Conservation (phyloP, 2,113 vertebrate genomes). For the Silurus meridionalis region DNA sequence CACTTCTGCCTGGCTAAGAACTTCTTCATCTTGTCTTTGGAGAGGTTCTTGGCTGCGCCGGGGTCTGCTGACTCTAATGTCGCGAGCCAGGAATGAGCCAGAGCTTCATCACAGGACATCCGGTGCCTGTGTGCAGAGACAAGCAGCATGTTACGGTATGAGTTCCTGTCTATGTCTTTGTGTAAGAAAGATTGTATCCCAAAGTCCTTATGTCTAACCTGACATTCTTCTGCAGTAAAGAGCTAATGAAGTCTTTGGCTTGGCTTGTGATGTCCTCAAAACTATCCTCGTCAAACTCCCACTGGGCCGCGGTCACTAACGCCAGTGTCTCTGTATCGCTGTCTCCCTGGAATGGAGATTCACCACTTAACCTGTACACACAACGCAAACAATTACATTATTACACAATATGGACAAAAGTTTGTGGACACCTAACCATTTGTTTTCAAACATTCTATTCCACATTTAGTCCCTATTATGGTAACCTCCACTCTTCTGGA, state of each 20-base stretch:
- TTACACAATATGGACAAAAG: no score
- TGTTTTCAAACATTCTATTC: no score
- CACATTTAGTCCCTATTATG: no score
- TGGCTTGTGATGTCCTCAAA: slow-evolving; percentile 77
- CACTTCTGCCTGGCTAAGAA: slow-evolving; percentile 83
- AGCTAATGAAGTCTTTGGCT: slow-evolving; percentile 83
- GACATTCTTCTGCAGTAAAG: slow-evolving; percentile 76
- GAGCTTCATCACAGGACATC: slow-evolving; percentile 70
- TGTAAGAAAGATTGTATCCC: neutral
- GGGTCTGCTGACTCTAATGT: slow-evolving; percentile 58
- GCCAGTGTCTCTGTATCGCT: slow-evolving; percentile 78
- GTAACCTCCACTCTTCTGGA: no score
- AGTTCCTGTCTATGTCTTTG: neutral
- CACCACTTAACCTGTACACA: slow-evolving; percentile 77
- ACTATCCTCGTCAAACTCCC: slow-evolving; percentile 83
- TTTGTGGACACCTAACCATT: no score
- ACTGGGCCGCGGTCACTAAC: slow-evolving; percentile 77
- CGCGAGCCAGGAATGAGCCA: slow-evolving; percentile 80
- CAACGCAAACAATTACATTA: neutral
- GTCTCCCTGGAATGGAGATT: slow-evolving; percentile 84
- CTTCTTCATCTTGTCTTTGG: slow-evolving; percentile 82
- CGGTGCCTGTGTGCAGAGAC: slow-evolving; percentile 64
- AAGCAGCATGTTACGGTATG: neutral
- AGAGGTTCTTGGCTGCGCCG: slow-evolving; percentile 67
- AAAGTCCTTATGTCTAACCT: slow-evolving; percentile 60